A percentile compares a stretch with the other conserved stretches of the same genome.
These are phyloP conservation scores for Tenthredo livida DNA, from an alignment of 2,888 invertebrate species.

Conservation along the genomic window DNA sequence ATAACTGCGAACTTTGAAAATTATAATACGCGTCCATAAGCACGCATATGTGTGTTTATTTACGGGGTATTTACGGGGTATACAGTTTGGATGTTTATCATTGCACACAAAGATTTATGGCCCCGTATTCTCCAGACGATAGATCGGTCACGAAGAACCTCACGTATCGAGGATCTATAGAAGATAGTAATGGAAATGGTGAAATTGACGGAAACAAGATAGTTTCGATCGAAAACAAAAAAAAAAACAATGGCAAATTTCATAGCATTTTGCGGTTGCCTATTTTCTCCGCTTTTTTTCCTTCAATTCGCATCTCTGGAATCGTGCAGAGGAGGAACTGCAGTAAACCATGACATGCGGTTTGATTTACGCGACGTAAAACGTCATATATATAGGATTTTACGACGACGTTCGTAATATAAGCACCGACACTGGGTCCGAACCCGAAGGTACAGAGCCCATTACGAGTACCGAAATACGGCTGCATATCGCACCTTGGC, in stretches of 20 bases:
- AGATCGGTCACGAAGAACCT: background rate
- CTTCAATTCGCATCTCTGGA: background rate
- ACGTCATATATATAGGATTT: background rate
- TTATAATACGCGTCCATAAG: background rate
- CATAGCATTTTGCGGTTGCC: background rate
- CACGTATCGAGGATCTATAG: background rate
- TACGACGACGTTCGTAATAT: background rate
- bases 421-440: background rate
- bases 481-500: too few species aligned
- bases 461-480: background rate
- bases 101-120: background rate
- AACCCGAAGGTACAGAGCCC: background rate
- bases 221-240: background rate
- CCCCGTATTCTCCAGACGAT: background rate
- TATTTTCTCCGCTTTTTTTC: background rate
- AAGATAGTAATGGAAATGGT: background rate
- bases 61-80: background rate
- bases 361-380: slow-evolving; percentile 22
- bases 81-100: background rate
- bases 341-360: background rate
- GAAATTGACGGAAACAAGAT: background rate
- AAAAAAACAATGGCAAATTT: background rate
- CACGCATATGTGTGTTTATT: background rate
- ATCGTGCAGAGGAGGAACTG: background rate
- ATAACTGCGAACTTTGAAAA: slow-evolving; percentile 1